A percentile compares a stretch with the other conserved stretches of the same genome.
These are phyloP conservation scores for Clamator glandarius DNA, from an alignment of 2,797 vertebrate genomes.

Conservation along the genomic window DNA sequence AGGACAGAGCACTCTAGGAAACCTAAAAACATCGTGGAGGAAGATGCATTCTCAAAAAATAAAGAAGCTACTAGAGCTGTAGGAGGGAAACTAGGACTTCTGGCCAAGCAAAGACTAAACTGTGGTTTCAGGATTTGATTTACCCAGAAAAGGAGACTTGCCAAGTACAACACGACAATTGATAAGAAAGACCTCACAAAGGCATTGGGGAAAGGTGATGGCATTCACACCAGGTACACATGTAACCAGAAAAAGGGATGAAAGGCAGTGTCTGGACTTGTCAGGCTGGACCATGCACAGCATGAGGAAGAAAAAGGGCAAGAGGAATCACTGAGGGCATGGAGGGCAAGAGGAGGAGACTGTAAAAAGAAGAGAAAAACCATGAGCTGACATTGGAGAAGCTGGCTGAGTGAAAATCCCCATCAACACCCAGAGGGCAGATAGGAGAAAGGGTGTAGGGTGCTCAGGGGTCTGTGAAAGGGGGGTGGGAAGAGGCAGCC, in stretches of 20 bases:
- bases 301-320: background rate
- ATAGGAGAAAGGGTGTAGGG: background rate
- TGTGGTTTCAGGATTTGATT: background rate
- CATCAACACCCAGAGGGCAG: background rate
- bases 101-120: background rate
- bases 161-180: background rate
- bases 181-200: background rate
- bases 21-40: background rate
- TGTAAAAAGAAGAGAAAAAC: background rate
- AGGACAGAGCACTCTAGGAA: background rate
- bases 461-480: too few species aligned
- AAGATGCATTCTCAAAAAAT: background rate
- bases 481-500: background rate
- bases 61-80: accelerated
- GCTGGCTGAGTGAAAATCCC: background rate
- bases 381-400: background rate
- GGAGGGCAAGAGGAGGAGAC: background rate
- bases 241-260: background rate
- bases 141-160: background rate
- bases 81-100: background rate
- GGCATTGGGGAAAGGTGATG: background rate
- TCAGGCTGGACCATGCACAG: background rate
- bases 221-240: background rate
- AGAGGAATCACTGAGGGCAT: background rate
- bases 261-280: background rate